phyloP scores from a whole-genome alignment of 2,113 vertebrate genomes.

The Melanerpes aurifrons region DNA sequence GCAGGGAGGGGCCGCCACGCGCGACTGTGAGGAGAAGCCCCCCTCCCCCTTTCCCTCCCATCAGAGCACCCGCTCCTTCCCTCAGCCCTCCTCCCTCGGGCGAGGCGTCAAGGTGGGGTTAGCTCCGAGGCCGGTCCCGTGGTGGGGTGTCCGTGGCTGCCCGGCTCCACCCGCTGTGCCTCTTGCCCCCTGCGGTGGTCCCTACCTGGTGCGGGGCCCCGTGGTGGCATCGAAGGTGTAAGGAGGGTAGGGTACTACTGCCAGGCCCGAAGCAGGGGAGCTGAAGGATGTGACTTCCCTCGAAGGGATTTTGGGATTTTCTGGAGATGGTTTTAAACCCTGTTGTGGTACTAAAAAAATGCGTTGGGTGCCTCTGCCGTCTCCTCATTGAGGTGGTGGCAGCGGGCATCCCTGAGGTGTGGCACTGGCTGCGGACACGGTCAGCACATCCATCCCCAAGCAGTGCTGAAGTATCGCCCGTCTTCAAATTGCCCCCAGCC shows the following conservation, averaged over 20 bases:
- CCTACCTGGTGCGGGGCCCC: neutral
- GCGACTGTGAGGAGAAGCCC: neutral
- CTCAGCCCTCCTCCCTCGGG: neutral
- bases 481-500: neutral
- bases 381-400: neutral
- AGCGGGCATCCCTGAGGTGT: neutral
- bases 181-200: rapidly evolving
- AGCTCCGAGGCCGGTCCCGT: neutral
- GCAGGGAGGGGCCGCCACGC: neutral
- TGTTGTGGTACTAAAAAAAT: neutral
- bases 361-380: rapidly evolving
- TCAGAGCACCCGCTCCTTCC: neutral
- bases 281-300: neutral
- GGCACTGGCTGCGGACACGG: neutral
- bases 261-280: neutral
- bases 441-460: neutral
- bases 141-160: neutral
- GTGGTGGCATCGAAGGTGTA: neutral
- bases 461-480: neutral
- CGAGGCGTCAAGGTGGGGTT: neutral
- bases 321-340: rapidly evolving
- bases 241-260: neutral
- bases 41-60: too few relatives aligned
- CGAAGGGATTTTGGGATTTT: neutral
- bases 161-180: too few relatives aligned